Evolutionary conservation across 2,888 invertebrate species (phyloP), one percentile per base, ranked within the genome.

Genomic region (Ditylenchus weischeri): DNA sequence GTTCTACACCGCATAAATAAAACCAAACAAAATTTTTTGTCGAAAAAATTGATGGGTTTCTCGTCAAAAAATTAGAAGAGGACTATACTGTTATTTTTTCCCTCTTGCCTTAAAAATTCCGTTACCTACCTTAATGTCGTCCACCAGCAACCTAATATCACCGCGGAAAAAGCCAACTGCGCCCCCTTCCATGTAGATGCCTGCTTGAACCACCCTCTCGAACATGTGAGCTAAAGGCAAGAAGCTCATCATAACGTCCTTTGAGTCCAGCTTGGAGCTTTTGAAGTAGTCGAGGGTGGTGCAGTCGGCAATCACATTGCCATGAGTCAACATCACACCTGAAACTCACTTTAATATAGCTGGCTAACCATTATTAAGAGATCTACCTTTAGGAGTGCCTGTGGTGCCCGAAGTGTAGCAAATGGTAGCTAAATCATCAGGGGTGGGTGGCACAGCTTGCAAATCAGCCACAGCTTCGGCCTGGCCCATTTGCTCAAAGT

Each of bases 191-290:
- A 70, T 74, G 64, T 77, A 80, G 67, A 79, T 75, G 0, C 78
- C 78, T 23, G 75, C 71, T 66, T 83, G 78, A 23, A 82, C 74
- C 54, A 83, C 72, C 63, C 95, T 88, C 86, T 96, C 96, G 79
- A 95, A 88, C 93, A 95, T 70, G 85, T 96, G 96, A 18, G 96
- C 95, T 78, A 98, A 86, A 0, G 96, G 96, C 76, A 98, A 87
- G 86, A 94, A 98, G 75, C 94, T 94, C 82, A 96, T 89, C 79
- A 79, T 79, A 38, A 72, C 70, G 65, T 79, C 79, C 65, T 67
- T 57, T 7, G 54, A 29, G 72, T 63, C 59, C 60, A 79, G 73
- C 43, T 69, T 72, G 19, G 71, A 65, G 62, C 79, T 69, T 71
- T 79, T 79, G 75, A 81, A 81, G 64, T 78, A 80, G 65, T 75